Evolutionary conservation across 1,140 invertebrate genomes (phyloP), one percentile per base, ranked within the genome.

Genomic region (Zaprionus taronus): DNA sequence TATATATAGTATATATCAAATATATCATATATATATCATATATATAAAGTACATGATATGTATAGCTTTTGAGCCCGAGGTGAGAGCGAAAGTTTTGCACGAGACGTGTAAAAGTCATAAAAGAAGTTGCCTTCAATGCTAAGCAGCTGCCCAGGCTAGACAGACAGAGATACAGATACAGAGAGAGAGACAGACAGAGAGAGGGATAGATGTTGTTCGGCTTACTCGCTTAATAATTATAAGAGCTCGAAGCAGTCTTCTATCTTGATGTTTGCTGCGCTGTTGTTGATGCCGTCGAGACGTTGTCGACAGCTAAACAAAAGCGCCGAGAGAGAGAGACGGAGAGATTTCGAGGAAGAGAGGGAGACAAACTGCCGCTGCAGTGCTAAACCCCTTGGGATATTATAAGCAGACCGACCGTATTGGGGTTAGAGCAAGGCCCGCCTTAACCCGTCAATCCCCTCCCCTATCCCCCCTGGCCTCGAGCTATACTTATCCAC

Each of bases 281-380:
- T 73, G 62, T 53, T 72, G 64, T 38, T 61, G 60, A 17, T 34
- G 65, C n/a, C 55, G 64, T 53, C 53, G 55, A 74, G 72, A 70
- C 65, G 63, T 72, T 55, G 81, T 76, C 85, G 85, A 90, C 84
- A 87, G 81, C 84, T 73, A 71, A 81, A 84, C 81, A 89, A 89
- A 89, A 67, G 81, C 84, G 84, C 65, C 76, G 81, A 83, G 66
- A 22, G 53, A 20, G 20, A 56, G 14, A 53, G 20, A 38, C 44
- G 17, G 57, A 11, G 49, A 66, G 24, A n/a, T n/a, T n/a, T n/a
- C n/a, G n/a, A 41, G 61, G 28, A 9, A 3, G 31, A 11, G 26
- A 28, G 6, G 26, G 1, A 28, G 34, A 67, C 20, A 44, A 7
- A 49, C 49, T 15, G 47, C 62, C 12, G 12, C 49, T 26, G n/a